Base-by-base conservation (phyloP, 1,140 invertebrate species). In the Scaptomyza hsui region DNA sequence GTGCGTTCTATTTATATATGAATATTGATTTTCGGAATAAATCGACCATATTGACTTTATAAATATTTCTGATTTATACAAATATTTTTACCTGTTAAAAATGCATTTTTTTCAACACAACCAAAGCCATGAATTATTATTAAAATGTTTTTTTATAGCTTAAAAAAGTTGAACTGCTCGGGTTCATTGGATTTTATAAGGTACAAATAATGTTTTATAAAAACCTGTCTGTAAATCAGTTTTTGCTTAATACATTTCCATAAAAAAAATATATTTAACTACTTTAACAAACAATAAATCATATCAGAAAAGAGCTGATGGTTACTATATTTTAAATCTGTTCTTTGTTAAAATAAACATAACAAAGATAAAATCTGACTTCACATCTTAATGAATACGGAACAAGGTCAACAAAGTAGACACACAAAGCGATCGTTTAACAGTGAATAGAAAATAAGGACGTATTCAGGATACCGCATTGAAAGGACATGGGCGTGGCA, bases 31-130 rank as follows among this genome's bases (percentile, higher is more conserved):
- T 37, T 6, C 26, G 7, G 26, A 29, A 7, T 24, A 41, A 53
- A 16, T 24, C 1, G n/a, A 57, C 44, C 10, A 15, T 1, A 19
- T 35, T 44, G 15, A 32, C 39, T 52, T 4, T 13, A 45, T 44
- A 44, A 51, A 44, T 13, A 52, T 52, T 39, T 61, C 16, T 51
- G 56, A 53, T 69, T 62, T 37, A 60, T 51, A 68, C 32, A 32
- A 57, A 56, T 29, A 29, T 19, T 10, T 24, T 3, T 42, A 29
- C 15, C 4, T 5, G 26, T 12, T 21, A 39, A 55, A 55, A 47
- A 9, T 5, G n/a, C n/a, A n/a, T 6, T 29, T 44, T 15, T 26
- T 49, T 61, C 12, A n/a, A 2, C 32, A 21, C 32, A 45, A 55
- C 29, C 37, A 51, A 10, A 42, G 35, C 7, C 9, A 45, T 55